Conservation (phyloP, 2,797 vertebrate genomes). For the Prunella strophiata region DNA sequence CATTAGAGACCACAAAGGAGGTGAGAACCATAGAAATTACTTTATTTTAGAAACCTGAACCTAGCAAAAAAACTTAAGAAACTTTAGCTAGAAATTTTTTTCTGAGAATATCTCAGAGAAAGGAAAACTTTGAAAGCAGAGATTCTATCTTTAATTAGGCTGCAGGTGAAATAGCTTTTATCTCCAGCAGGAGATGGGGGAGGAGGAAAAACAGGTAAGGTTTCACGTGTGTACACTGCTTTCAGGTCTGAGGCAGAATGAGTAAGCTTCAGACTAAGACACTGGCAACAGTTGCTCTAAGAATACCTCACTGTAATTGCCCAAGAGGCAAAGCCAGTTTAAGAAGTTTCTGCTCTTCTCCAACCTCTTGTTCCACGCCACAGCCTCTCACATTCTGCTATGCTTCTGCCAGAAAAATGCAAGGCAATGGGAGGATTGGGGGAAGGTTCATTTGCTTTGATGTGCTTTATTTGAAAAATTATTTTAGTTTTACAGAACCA, state of each 20-base stretch:
- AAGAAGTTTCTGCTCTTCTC: background rate
- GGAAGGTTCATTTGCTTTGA: background rate
- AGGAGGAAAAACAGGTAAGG: slow-evolving; percentile 13
- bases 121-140: background rate
- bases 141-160: background rate
- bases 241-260: background rate
- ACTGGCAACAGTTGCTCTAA: background rate
- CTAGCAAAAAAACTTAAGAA: background rate
- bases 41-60: background rate
- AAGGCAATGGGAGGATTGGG: accelerated
- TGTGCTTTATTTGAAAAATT: background rate
- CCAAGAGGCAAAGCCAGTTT: background rate
- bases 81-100: background rate
- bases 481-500: background rate
- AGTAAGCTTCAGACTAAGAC: background rate
- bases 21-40: background rate
- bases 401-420: background rate
- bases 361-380: background rate
- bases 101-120: background rate
- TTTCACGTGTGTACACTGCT: background rate
- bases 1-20: background rate
- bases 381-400: background rate
- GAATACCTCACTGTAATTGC: background rate
- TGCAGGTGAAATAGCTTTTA: background rate
- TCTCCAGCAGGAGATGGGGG: background rate